These are phyloP conservation scores for Simalia tracyae DNA, from an alignment of 2,797 vertebrate species.

Conservation along the genomic window DNA sequence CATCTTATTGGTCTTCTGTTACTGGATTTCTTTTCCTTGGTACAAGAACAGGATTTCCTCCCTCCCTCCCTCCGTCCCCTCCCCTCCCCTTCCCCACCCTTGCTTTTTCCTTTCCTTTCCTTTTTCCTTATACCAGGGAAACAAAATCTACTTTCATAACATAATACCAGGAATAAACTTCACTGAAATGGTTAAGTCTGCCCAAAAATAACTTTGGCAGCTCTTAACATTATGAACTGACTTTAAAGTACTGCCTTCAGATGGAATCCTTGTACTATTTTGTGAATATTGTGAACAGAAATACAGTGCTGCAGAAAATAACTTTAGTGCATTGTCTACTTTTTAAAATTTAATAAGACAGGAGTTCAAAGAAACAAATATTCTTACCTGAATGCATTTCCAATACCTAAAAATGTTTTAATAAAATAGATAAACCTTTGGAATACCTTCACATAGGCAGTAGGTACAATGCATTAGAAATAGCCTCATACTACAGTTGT, in stretches of 20 bases:
- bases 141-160: constrained; percentile 33
- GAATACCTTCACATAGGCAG: background rate
- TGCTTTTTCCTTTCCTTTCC: constrained; percentile 11
- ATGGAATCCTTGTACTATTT: background rate
- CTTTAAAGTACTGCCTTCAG: background rate
- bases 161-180: constrained; percentile 34
- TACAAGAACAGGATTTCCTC: background rate
- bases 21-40: background rate
- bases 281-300: background rate
- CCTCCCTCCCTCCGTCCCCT: background rate
- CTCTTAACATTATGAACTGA: constrained; percentile 22
- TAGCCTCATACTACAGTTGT: constrained; percentile 10
- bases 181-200: background rate
- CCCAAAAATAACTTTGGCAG: background rate
- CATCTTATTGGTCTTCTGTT: constrained; percentile 34
- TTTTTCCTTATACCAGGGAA: constrained; percentile 27
- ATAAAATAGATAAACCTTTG: constrained; percentile 14
- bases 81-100: background rate
- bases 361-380: background rate
- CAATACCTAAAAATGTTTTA: background rate
- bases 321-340: background rate
- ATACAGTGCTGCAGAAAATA: background rate
- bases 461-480: constrained; percentile 6
- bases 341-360: background rate
- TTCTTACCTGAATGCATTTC: background rate